Evolutionary conservation across 2,113 vertebrate species (phyloP), one percentile per base, ranked within the genome.

Genomic region (Pluvianellus socialis): DNA sequence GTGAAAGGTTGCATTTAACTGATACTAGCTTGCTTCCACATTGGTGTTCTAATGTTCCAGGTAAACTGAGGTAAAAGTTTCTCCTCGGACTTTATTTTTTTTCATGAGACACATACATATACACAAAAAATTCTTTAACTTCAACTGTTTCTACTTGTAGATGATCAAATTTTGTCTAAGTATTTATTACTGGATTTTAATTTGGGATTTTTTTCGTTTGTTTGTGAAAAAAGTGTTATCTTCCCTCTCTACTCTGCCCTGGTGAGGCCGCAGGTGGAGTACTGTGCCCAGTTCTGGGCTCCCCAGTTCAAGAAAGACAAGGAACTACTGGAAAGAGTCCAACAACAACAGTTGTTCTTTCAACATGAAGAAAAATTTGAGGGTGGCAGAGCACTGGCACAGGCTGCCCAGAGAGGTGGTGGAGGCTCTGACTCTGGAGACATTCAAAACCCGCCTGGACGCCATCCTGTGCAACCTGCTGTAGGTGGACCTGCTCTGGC

Each of bases 41-140:
- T 33, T 0, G 0, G 10, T 22, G 49, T 18, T 75, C 28, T 47
- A 47, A 63, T 9, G 5, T n/a, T 62, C 32, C 35, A 35, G 9
- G 49, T 44, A 61, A 79, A 61, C 44, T 14, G 42, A 83, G 50
- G 10, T n/a, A 42, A 75, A 66, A 90, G 24, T 85, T 82, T 73
- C 59, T 68, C 56, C 53, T 67, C 32, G 24, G 23, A 52, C 6
- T 32, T 61, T 3, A 1, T 15, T 6, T 4, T 5, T 35, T 32
- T 17, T 8, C 44, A 1, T 26, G 24, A 50, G 45, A 73, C 9
- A 14, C 14, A 14, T 7, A 24, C 2, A 2, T 5, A 35, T 1
- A 22, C 10, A 38, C 19, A 79, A 24, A 65, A 26, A 32, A 3
- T 5, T 20, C 7, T 28, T 28, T 33, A 15, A 38, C 26, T 66